Percentiles rank a stretch among this genome's conserved stretches.
phyloP scores from a whole-genome alignment of 1,140 invertebrate genomes.

The Scaptomyza montana region DNA sequence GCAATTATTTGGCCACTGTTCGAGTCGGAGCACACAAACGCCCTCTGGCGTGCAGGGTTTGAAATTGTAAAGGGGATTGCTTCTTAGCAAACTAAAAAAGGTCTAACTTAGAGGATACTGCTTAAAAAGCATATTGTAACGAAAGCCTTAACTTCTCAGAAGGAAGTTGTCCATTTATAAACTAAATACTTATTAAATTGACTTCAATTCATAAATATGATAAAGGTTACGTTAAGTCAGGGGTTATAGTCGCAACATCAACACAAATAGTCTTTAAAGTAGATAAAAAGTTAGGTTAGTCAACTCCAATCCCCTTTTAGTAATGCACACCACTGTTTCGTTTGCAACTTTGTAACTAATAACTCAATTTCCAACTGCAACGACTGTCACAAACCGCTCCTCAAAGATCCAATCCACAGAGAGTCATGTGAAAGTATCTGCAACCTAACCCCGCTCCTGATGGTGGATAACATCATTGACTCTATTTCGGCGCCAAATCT shows the following conservation, averaged over 20 bases:
- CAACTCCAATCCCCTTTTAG: neutral
- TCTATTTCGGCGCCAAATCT: slow-evolving; percentile 38
- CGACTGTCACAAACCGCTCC: slow-evolving; percentile 1
- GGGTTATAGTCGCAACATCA: too few species aligned
- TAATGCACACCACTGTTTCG: slow-evolving; percentile 11
- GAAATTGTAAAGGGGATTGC: neutral
- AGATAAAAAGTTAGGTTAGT: too few species aligned
- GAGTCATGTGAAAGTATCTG: slow-evolving; percentile 62
- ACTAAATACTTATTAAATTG: too few species aligned
- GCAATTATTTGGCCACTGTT: slow-evolving; percentile 63
- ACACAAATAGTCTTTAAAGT: too few species aligned
- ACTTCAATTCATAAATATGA: too few species aligned
- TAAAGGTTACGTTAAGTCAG: too few species aligned
- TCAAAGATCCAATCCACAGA: slow-evolving; percentile 7
- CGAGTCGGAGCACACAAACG: slow-evolving; percentile 11
- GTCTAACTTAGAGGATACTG: neutral
- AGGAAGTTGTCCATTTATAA: too few species aligned
- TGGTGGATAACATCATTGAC: neutral
- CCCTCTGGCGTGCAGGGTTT: neutral
- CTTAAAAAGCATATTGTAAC: too few species aligned
- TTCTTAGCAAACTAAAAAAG: neutral
- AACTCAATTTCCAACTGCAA: slow-evolving; percentile 66
- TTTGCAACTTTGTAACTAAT: slow-evolving; percentile 36
- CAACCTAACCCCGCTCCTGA: neutral
- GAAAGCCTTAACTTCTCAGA: too few species aligned